Evolutionary conservation across 2,113 vertebrate species (phyloP).

Genomic region (Galeopterus variegatus): DNA sequence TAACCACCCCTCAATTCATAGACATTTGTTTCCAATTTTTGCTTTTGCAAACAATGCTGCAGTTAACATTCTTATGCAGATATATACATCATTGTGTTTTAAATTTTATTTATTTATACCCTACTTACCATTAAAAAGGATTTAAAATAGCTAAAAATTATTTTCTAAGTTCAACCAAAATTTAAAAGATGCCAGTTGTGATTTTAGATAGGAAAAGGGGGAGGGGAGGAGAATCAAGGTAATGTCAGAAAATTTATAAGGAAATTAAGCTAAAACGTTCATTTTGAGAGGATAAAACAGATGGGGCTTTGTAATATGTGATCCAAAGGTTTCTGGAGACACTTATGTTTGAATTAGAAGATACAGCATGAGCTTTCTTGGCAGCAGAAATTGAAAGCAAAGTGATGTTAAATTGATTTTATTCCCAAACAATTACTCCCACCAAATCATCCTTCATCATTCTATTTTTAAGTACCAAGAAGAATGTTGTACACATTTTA

Average conservation of each 20-base stretch:
- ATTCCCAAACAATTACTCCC: constrained; percentile 62
- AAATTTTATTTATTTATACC: constrained; percentile 37
- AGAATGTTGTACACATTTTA: not conserved
- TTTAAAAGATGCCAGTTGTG: constrained; percentile 56
- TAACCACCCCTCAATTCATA: not conserved
- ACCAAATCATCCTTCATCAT: constrained; percentile 6
- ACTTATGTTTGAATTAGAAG: constrained; percentile 59
- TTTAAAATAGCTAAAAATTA: constrained; percentile 64
- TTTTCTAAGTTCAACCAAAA: constrained; percentile 59
- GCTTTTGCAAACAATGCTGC: not conserved
- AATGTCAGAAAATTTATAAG: constrained; percentile 64
- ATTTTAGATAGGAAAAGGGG: constrained; percentile 54
- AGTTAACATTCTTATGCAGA: not conserved
- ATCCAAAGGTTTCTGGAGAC: constrained; percentile 64
- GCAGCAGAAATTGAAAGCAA: constrained; percentile 73
- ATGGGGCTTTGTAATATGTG: constrained; percentile 44
- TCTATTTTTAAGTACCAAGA: constrained; percentile 63
- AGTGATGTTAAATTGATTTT: constrained; percentile 54
- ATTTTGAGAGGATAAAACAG: constrained; percentile 64
- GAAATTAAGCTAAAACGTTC: constrained; percentile 51
- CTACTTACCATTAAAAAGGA: constrained; percentile 39
- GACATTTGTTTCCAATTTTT: constrained; percentile 51
- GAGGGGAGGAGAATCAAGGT: not conserved
- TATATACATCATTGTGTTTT: not conserved
- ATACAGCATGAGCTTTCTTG: not conserved